Base-by-base conservation (phyloP, 1,140 invertebrate species). In the Pollicipes pollicipes region DNA sequence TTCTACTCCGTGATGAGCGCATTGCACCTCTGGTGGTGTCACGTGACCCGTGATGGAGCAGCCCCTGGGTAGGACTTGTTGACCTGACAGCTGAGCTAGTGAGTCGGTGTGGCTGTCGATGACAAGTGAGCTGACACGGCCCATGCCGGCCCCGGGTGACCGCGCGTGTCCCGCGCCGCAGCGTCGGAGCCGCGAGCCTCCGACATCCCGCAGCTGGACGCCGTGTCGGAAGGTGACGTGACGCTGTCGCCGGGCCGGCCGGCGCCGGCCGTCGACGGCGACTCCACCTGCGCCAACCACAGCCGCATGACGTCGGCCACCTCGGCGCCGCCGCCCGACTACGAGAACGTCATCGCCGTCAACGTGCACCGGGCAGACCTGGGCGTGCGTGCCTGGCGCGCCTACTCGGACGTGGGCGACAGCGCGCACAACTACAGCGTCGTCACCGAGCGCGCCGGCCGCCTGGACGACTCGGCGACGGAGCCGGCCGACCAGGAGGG, bases 321-420 rank as follows among this genome's bases (percentile, higher is more conserved):
- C 28, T 73, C 69, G 31, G 72, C 71, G 30, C 64, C 70, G 10
- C 70, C 85, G 37, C 85, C 87, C 75, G 86, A 87, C 76, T 87
- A 87, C 74, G 86, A 87, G 77, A 87, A 87, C 77, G 82, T 87
- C 69, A 86, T 85, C 76, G 83, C 85, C 10, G 78, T 87, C 1
- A 86, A 86, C 73, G 83, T 87, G 30, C 85, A 85, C 3, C 78
- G 85, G 72, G 85, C 85, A 74, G 83, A 84, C n/a, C 85, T 84
- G 84, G 86, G 85, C 3, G 80, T 87, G 66, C 79, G 85, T n/a
- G 86, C 85, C 30, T 87, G 85, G 85, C 83, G 83, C 76, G 75
- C 75, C 26, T 78, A 78, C 73, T 84, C 81, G 17, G 85, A 87
- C 73, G 87, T 87, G 71, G 85, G 86, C 74, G 85, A 84, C 63